Evolutionary conservation across 1,140 invertebrate species (phyloP), one percentile per base, ranked within the genome.

Genomic region (Drosophila nikananu): DNA sequence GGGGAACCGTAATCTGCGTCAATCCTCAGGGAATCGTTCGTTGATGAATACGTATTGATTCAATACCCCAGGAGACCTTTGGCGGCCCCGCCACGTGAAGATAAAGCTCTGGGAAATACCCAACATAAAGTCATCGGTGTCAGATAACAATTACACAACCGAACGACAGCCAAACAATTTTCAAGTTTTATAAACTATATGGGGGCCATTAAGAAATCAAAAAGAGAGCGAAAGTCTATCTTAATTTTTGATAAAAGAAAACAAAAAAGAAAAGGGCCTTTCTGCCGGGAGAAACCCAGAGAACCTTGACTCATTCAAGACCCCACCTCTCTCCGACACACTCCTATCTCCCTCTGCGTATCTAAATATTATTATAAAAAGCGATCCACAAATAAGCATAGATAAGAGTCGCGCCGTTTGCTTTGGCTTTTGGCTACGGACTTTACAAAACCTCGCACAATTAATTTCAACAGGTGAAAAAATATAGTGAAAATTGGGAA

Each of bases 351-450:
- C 25, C 19, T 3, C 27, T 41, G 67, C 72, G 72, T 75, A 75
- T 75, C 72, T 75, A 75, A 76, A 75, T 75, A 75, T 75, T 75
- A 75, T 75, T 76, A 75, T 75, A 75, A 55, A 66, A 75, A 64
- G 51, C 49, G 41, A 74, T 61, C 37, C 46, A 75, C 59, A 75
- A 75, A 74, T 75, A 75, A 75, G 71, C 72, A 75, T 75, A 75
- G 72, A 75, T 75, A 75, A 75, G 71, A 49, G 25, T 17, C 39
- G n/a, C 23, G 17, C 23, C 49, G 41, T 75, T 75, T 55, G 41
- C 72, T 63, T 75, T 75, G 39, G 51, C 70, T 63, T 62, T 54
- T n/a, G 58, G 32, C 70, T 19, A 25, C 21, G 49, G 30, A 3
- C n/a, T 57, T 71, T 55, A 71, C 23, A 68, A 48, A 35, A 17